Base-by-base conservation (phyloP, 2,797 vertebrate species). In the Orientallactaga sibirica region DNA sequence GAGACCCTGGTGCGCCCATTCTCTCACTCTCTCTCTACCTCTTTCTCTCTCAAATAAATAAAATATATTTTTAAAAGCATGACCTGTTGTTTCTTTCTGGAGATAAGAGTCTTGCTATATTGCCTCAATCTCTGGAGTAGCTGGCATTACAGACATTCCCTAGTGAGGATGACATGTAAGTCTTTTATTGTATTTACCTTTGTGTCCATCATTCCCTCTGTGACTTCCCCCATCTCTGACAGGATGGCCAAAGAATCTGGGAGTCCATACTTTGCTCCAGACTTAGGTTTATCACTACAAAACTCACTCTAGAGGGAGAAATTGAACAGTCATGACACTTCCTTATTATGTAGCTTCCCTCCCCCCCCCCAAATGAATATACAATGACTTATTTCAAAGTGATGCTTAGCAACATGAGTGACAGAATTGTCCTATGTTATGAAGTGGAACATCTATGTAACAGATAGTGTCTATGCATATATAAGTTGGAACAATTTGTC, bases 261-360 rank as follows among this genome's bases (percentile, higher is more conserved):
- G 95, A 99, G 98, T 86, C 99, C 99, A 0, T 99, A 99, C 98
- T 99, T 99, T 66, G 98, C 98, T 96, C 99, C 99, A 88, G 99
- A 99, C 97, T 99, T 99, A 7, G 99, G 99, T 98, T 99, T 99
- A 97, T 99, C 99, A 64, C 99, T 99, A 97, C 99, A 99, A 99
- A 99, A 99, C 98, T 99, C 99, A 62, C 99, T 99, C 99, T 99
- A 93, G 68, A 90, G 66, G 87, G 92, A 96, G 9, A 62, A 41
- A 24, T 80, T 29, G 55, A 88, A 93, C 92, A 55, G 76, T 92
- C 41, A 93, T 22, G 7, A 9, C 15, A 92, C 92, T 92, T 94
- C 88, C 86, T 52, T 79, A 92, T 52, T 79, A 92, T 12, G 41
- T 19, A 79, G 25, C n/a, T 58, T 14, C 41, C 61, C 61, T 77